phyloP scores from a whole-genome alignment of 2,797 vertebrate species.

The Pachyuromys duprasi region DNA sequence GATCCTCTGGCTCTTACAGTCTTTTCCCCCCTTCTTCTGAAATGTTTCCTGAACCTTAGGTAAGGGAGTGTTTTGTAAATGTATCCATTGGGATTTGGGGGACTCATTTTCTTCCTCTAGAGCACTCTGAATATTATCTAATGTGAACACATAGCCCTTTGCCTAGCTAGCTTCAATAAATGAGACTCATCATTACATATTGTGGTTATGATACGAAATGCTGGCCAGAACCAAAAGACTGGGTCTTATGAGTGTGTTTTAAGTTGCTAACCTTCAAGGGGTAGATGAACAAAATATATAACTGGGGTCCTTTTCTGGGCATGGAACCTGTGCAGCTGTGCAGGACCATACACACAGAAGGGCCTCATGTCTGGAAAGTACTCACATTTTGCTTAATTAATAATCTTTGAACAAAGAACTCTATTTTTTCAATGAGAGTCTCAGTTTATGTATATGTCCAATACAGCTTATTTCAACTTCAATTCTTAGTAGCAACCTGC shows the following conservation, averaged over 20 bases:
- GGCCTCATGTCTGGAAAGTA: neutral
- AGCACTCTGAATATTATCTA: neutral
- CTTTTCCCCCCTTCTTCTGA: too few relatives aligned
- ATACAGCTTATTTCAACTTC: neutral
- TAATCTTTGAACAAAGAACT: conserved; percentile 4
- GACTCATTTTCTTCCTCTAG: neutral
- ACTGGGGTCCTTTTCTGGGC: neutral
- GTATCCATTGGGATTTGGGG: neutral
- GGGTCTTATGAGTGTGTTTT: neutral
- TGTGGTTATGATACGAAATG: neutral
- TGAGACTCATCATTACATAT: neutral
- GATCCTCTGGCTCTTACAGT: too few relatives aligned
- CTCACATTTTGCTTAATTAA: neutral
- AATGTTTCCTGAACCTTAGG: too few relatives aligned
- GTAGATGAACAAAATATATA: neutral
- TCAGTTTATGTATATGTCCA: neutral
- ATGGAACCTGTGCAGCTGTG: neutral
- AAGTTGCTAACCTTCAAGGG: neutral
- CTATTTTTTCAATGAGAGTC: neutral
- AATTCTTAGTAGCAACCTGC: conserved; percentile 19
- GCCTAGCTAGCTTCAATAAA: neutral
- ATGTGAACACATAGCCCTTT: neutral
- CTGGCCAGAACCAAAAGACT: neutral
- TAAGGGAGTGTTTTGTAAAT: neutral
- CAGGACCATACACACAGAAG: neutral